phyloP scores from a whole-genome alignment of 2,113 vertebrate genomes.

The Callipepla squamata region DNA sequence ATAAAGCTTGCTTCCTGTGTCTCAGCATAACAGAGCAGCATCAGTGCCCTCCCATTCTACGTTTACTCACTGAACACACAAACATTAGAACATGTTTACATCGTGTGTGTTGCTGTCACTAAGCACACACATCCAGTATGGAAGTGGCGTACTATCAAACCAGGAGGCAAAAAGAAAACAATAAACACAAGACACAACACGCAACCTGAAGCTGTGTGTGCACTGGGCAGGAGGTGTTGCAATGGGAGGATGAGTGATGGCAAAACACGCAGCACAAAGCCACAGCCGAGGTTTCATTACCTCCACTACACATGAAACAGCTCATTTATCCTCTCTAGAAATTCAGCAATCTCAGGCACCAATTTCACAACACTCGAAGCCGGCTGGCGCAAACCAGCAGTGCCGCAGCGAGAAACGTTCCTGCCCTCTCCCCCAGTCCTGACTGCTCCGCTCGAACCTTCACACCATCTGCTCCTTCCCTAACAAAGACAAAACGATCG shows the following conservation, averaged over 20 bases:
- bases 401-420: background rate
- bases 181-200: background rate
- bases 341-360: slow-evolving; percentile 6
- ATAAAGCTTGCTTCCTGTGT: background rate
- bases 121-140: background rate
- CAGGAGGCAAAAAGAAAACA: background rate
- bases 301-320: background rate
- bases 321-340: slow-evolving; percentile 14
- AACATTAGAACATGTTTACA: background rate
- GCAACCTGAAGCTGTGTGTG: background rate
- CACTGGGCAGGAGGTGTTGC: background rate
- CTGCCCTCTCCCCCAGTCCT: slow-evolving; percentile 7
- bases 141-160: background rate
- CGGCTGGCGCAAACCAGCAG: background rate
- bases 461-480: slow-evolving; percentile 24
- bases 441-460: background rate
- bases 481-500: slow-evolving; percentile 22
- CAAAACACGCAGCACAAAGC: slow-evolving; percentile 8
- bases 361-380: slow-evolving; percentile 3
- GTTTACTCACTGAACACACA: background rate
- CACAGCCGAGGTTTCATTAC: background rate
- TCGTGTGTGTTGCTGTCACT: background rate
- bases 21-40: background rate
- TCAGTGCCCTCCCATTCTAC: background rate
- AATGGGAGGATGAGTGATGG: fast-evolving